These are phyloP conservation scores for Paramisgurnus dabryanus DNA, from an alignment of 2,113 vertebrate species.

Conservation along the genomic window DNA sequence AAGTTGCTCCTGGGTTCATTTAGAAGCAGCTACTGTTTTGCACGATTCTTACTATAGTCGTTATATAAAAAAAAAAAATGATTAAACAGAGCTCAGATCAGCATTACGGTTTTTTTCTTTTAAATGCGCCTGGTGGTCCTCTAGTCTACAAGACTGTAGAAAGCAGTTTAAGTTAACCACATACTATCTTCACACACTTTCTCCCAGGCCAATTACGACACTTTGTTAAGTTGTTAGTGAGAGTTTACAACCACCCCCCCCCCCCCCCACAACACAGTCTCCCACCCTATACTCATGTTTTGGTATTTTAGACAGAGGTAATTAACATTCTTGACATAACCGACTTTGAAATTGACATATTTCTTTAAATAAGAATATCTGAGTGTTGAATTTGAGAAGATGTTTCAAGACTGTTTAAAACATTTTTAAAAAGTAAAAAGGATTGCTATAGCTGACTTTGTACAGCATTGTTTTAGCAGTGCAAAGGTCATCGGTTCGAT, in stretches of 20 bases:
- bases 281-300: neutral
- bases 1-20: neutral
- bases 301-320: neutral
- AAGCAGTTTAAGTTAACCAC: slow-evolving; percentile 30
- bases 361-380: too few relatives aligned
- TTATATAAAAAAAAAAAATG: neutral
- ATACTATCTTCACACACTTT: slow-evolving; percentile 19
- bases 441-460: too few relatives aligned
- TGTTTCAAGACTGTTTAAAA: too few relatives aligned
- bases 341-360: too few relatives aligned
- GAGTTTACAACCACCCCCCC: slow-evolving; percentile 64
- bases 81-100: neutral
- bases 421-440: too few relatives aligned
- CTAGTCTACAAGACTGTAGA: slow-evolving; percentile 15
- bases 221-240: slow-evolving; percentile 66
- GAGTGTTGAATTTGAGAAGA: too few relatives aligned
- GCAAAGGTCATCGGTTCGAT: too few relatives aligned
- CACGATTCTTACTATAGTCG: neutral
- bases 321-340: too few relatives aligned
- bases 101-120: neutral
- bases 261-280: neutral
- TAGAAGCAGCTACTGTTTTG: neutral
- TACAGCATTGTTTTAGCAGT: too few relatives aligned
- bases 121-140: slow-evolving; percentile 15
- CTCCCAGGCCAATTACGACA: slow-evolving; percentile 66